phyloP scores from a whole-genome alignment of 2,113 vertebrate genomes.

The Anhinga anhinga region DNA sequence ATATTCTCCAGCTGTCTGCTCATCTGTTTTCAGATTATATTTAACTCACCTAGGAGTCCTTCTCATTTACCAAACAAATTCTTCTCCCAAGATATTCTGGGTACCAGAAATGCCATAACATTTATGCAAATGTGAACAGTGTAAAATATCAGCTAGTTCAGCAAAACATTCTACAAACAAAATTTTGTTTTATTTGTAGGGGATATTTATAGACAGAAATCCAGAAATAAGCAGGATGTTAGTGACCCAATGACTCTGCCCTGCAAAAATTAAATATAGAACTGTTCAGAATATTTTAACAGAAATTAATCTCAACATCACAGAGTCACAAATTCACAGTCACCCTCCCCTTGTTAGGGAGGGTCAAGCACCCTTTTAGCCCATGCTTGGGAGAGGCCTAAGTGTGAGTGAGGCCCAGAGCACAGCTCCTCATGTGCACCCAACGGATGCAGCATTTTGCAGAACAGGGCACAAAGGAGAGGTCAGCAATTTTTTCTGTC shows the following conservation, averaged over 20 bases:
- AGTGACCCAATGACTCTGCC: neutral
- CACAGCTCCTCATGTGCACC: neutral
- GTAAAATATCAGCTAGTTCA: neutral
- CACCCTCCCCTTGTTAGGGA: neutral
- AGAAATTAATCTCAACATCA: neutral
- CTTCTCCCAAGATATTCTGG: neutral
- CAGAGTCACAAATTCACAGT: neutral
- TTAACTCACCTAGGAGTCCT: neutral
- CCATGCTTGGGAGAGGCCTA: neutral
- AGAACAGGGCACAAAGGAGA: neutral
- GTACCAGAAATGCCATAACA: neutral
- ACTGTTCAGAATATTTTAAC: neutral
- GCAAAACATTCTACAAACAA: neutral
- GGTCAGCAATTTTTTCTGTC: neutral
- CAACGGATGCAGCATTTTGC: neutral
- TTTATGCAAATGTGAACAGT: neutral
- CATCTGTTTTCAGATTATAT: neutral
- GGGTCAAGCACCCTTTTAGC: neutral
- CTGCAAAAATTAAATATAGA: neutral
- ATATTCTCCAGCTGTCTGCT: neutral
- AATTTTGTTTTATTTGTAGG: neutral
- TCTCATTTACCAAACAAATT: neutral
- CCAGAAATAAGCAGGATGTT: neutral
- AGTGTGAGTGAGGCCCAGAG: neutral
- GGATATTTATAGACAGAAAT: neutral